Evolutionary conservation across 2,113 vertebrate genomes (phyloP).

Genomic region (Lophotis ruficrista): DNA sequence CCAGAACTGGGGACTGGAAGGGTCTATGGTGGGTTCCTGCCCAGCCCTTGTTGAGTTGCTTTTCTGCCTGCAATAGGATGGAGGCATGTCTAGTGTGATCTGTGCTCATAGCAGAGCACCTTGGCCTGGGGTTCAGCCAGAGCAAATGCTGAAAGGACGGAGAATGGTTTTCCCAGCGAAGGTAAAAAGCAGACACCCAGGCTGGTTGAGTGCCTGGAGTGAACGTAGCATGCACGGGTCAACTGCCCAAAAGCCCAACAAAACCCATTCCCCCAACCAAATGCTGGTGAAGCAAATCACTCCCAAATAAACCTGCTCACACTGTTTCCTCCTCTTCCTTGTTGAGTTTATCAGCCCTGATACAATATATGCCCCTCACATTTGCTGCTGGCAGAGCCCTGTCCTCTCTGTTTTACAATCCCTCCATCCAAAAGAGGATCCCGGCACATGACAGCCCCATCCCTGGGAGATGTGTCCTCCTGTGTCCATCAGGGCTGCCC

Average conservation of each 20-base stretch:
- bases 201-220: not conserved
- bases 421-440: not conserved
- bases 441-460: not conserved
- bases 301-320: not conserved
- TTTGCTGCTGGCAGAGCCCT: not conserved
- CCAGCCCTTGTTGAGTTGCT: not conserved
- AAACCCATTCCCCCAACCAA: not conserved
- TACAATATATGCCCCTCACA: not conserved
- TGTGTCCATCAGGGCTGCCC: not conserved
- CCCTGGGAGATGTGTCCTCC: not conserved
- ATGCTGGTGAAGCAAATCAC: not conserved
- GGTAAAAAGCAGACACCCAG: conserved; percentile 13
- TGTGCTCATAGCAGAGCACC: not conserved
- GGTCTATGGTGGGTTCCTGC: not conserved
- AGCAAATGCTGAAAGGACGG: not conserved
- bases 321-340: not conserved
- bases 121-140: conserved; percentile 1
- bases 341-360: not conserved
- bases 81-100: not conserved
- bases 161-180: not conserved
- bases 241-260: not conserved
- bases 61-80: conserved; percentile 40
- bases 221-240: not conserved
- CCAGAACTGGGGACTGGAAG: not conserved
- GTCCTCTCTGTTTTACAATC: not conserved